A percentile compares a stretch with the other conserved stretches of the same genome.
Evolutionary conservation across 1,140 invertebrate species (phyloP).

Genomic region (Ephestia elutella): DNA sequence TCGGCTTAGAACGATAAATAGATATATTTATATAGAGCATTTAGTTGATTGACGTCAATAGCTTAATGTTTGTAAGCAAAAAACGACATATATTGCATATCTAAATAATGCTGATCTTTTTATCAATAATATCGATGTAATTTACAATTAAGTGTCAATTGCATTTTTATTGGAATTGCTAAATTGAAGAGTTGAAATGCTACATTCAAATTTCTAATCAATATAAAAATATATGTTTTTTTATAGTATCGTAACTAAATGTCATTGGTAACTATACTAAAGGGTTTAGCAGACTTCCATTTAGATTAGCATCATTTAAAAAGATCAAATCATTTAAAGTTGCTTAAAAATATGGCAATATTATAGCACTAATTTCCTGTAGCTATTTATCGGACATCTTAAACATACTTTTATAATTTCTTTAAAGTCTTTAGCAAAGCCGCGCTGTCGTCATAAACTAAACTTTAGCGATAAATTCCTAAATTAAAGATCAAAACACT

Average conservation of each 20-base stretch:
- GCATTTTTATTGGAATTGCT: not conserved
- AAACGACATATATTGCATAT: not conserved
- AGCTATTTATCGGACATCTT: too few relatives aligned
- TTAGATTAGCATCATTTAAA: too few relatives aligned
- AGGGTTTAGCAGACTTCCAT: too few relatives aligned
- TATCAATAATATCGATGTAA: slow-evolving; percentile 1
- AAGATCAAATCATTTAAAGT: too few relatives aligned
- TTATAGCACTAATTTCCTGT: too few relatives aligned
- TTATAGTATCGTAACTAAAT: too few relatives aligned
- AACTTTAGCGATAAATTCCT: slow-evolving; percentile 5
- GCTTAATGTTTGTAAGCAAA: slow-evolving; percentile 7
- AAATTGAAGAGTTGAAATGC: too few relatives aligned
- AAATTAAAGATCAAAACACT: slow-evolving; percentile 11
- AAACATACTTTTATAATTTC: too few relatives aligned
- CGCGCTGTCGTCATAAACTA: slow-evolving; percentile 4
- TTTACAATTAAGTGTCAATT: not conserved
- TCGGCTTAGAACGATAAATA: slow-evolving; percentile 3
- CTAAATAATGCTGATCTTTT: slow-evolving; percentile 14
- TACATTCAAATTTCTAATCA: too few relatives aligned
- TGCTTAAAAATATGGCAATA: too few relatives aligned
- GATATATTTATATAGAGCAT: slow-evolving; percentile 11
- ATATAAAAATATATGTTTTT: too few relatives aligned
- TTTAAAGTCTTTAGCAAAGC: slow-evolving; percentile 4
- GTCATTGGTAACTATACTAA: too few relatives aligned
- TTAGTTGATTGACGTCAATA: slow-evolving; percentile 12